Conservation (phyloP, 2,113 vertebrate species). For the Phycodurus eques region DNA sequence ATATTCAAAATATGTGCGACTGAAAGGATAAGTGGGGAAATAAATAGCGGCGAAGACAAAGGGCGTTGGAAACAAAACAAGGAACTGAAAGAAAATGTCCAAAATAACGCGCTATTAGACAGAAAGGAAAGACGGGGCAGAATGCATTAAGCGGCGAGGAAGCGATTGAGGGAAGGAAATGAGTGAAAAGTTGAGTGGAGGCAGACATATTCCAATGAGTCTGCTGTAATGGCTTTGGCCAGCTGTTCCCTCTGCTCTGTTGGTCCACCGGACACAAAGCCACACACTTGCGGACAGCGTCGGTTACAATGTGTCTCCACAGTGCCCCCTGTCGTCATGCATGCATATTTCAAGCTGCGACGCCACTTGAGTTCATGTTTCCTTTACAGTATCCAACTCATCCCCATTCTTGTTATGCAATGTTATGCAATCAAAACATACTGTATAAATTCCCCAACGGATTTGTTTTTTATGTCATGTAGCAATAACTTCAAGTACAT, state of each 20-base stretch:
- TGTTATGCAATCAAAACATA: background rate
- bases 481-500: too few species aligned
- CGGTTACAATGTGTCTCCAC: conserved; percentile 16
- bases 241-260: conserved; percentile 78
- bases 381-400: background rate
- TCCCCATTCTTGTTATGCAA: background rate
- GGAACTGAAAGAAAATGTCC: background rate
- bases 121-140: background rate
- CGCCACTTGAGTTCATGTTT: too few species aligned
- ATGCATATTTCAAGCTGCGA: background rate
- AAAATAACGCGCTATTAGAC: background rate
- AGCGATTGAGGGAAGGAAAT: background rate
- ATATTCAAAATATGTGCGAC: background rate
- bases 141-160: background rate
- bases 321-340: conserved; percentile 46
- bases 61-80: background rate
- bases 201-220: conserved; percentile 33
- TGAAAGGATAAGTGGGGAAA: background rate
- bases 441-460: background rate
- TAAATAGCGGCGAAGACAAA: background rate
- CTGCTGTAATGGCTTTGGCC: conserved; percentile 47
- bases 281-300: conserved; percentile 10
- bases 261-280: conserved; percentile 23
- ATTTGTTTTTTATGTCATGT: background rate
- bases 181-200: background rate